Conservation (phyloP, 2,888 invertebrate species). For the Noctua pronuba region DNA sequence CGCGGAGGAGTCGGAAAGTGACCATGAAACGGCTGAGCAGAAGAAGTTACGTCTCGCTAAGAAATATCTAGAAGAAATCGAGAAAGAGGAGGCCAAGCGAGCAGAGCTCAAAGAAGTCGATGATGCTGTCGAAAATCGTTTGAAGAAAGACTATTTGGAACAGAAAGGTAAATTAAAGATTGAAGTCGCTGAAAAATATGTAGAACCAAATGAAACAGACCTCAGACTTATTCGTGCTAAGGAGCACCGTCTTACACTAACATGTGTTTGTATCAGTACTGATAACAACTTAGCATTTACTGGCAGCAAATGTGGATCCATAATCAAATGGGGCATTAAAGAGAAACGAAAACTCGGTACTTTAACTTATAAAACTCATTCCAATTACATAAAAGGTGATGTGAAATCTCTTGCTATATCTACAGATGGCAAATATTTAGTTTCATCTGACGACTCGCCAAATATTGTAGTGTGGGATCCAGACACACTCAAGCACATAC, state of each 20-base stretch:
- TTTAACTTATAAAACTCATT: conserved; percentile 87
- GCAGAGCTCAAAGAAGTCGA: conserved; percentile 92
- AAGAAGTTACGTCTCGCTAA: conserved; percentile 97
- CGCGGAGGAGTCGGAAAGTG: conserved; percentile 90
- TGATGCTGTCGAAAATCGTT: conserved; percentile 93
- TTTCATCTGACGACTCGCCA: conserved; percentile 88
- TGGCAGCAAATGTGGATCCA: conserved; percentile 96
- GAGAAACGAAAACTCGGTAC: conserved; percentile 91
- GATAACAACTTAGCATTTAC: conserved; percentile 94
- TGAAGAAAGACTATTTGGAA: conserved; percentile 96
- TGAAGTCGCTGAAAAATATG: conserved; percentile 92
- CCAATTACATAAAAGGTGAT: conserved; percentile 83
- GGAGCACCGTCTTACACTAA: conserved; percentile 94
- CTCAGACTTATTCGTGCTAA: conserved; percentile 92
- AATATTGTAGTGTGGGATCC: conserved; percentile 96
- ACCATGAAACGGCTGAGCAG: conserved; percentile 96
- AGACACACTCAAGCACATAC: conserved; percentile 93
- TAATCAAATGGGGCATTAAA: conserved; percentile 95
- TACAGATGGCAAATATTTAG: conserved; percentile 95
- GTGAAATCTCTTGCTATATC: conserved; percentile 93
- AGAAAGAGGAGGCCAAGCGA: conserved; percentile 94
- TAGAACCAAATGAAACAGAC: conserved; percentile 77
- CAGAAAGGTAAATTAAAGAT: conserved; percentile 95
- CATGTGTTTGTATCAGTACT: conserved; percentile 94
- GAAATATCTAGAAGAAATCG: conserved; percentile 96